Conservation (phyloP, 1,140 invertebrate species). For the Drosophila lacteicornis region DNA sequence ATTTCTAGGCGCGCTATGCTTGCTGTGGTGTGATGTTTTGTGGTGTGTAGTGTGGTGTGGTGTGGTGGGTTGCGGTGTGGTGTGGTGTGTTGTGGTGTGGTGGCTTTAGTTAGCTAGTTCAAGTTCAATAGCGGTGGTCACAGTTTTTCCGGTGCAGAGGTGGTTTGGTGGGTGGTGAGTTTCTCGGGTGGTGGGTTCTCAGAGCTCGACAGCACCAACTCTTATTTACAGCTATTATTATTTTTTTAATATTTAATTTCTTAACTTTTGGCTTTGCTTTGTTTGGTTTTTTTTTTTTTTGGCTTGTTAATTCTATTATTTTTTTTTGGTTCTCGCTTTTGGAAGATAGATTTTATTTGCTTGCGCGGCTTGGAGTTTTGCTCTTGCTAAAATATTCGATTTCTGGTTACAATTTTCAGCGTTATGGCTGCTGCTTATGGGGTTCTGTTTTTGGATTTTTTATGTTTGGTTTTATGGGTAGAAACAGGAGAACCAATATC, state of each 20-base stretch:
- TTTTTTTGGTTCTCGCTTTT: conserved; percentile 11
- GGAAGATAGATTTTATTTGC: conserved; percentile 36
- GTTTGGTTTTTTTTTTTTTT: conserved; percentile 12
- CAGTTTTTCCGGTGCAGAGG: conserved; percentile 64
- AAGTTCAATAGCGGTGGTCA: conserved; percentile 73
- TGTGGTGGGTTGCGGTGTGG: conserved; percentile 23
- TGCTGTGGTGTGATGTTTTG: conserved; percentile 24
- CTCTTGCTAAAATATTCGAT: conserved; percentile 32
- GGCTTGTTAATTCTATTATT: conserved; percentile 23
- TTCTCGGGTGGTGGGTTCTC: conserved; percentile 34
- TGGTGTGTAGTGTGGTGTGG: conserved; percentile 21
- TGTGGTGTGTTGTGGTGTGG: conserved; percentile 18
- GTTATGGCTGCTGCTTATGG: conserved; percentile 19
- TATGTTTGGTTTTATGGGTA: conserved; percentile 57
- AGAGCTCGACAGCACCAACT: conserved; percentile 36
- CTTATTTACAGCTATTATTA: conserved; percentile 47
- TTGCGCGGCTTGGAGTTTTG: conserved; percentile 37
- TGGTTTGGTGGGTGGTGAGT: conserved; percentile 50
- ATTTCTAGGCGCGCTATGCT: conserved; percentile 39
- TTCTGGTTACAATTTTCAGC: conserved; percentile 19
- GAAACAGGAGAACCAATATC: conserved; percentile 84
- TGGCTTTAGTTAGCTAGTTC: conserved; percentile 51
- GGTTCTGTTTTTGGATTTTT: conserved; percentile 11
- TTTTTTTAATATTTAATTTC: conserved; percentile 11
- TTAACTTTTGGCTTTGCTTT: conserved; percentile 8